Base-by-base conservation (phyloP, 2,113 vertebrate genomes). In the Ceyx cyanopectus region DNA sequence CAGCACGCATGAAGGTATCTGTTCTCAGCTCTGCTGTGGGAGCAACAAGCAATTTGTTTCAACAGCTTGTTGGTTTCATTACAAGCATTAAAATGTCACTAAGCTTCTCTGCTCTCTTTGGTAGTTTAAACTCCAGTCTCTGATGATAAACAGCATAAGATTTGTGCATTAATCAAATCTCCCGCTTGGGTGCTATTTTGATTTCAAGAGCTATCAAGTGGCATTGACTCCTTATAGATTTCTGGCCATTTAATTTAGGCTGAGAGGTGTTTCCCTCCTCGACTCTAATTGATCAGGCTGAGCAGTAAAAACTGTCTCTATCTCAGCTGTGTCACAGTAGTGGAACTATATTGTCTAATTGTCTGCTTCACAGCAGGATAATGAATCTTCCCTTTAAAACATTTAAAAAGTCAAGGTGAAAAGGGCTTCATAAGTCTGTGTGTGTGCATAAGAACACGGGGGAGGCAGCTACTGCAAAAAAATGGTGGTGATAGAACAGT, bases 401-500 rank as follows among this genome's bases (percentile, higher is more conserved):
- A 67, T 32, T 68, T 7, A 14, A 76, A 32, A 68, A 65, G 27
- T 40, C 27, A 46, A 60, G 40, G 67, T 58, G 23, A 77, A 80
- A 81, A 58, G 37, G 22, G 21, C 27, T 86, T 53, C 27, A 53
- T 3, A n/a, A 56, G 4, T 34, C 56, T 37, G 4, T 12, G 14
- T 40, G n/a, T 24, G 57, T 40, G 1, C 30, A 26, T 18, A 4
- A 1, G 12, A 0, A 0, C 6, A 9, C 13, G 3, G 1, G 45
- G 7, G 27, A 88, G n/a, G 23, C 81, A 75, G 5, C 19, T 60
- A 8, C n/a, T 40, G 34, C 32, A 81, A 75, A 83, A 56, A 81
- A 63, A 5, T 1, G 62, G 6, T 60, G 54, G n/a, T 15, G 34
- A 90, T 5, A 70, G 4, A 94, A 79, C 8, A 48, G n/a, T 16